Percentiles rank a stretch among this genome's conserved stretches.
phyloP scores from a whole-genome alignment of 2,888 invertebrate species.

The Perizoma affinitatum region DNA sequence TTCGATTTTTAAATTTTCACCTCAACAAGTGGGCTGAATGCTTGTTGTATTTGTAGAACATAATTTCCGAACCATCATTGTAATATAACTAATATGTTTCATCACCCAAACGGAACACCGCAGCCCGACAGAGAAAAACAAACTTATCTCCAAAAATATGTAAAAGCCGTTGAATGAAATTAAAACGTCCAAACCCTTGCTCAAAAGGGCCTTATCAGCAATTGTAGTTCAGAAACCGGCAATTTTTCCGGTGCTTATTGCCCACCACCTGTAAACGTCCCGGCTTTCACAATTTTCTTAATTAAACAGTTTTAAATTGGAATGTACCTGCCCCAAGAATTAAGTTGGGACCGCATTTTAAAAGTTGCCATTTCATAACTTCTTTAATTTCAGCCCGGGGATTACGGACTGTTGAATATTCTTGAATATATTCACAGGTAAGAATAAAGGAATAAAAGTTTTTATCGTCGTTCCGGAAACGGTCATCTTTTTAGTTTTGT shows the following conservation, averaged over 20 bases:
- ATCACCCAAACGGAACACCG: neutral
- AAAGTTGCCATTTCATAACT: conserved; percentile 63
- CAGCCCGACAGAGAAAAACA: conserved; percentile 16
- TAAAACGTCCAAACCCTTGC: conserved; percentile 35
- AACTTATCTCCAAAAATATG: conserved; percentile 31
- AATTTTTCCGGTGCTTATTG: conserved; percentile 29
- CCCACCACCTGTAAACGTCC: conserved; percentile 29
- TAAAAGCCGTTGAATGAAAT: conserved; percentile 34
- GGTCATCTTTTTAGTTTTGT: conserved; percentile 47
- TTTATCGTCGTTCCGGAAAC: conserved; percentile 46
- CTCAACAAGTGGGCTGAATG: neutral
- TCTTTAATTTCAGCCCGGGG: conserved; percentile 64
- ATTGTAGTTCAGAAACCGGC: conserved; percentile 36
- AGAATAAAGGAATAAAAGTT: conserved; percentile 51
- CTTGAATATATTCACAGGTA: conserved; percentile 60
- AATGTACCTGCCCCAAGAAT: conserved; percentile 40
- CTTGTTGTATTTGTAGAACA: neutral
- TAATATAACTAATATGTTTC: neutral
- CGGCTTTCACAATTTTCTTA: conserved; percentile 50
- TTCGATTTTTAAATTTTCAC: too few species aligned
- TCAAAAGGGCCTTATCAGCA: conserved; percentile 38
- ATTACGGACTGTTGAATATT: conserved; percentile 59
- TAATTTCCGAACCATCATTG: too few species aligned
- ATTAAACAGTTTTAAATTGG: conserved; percentile 55
- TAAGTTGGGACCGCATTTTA: conserved; percentile 46